phyloP scores from a whole-genome alignment of 2,113 vertebrate genomes.

The Coregonus clupeaformis region DNA sequence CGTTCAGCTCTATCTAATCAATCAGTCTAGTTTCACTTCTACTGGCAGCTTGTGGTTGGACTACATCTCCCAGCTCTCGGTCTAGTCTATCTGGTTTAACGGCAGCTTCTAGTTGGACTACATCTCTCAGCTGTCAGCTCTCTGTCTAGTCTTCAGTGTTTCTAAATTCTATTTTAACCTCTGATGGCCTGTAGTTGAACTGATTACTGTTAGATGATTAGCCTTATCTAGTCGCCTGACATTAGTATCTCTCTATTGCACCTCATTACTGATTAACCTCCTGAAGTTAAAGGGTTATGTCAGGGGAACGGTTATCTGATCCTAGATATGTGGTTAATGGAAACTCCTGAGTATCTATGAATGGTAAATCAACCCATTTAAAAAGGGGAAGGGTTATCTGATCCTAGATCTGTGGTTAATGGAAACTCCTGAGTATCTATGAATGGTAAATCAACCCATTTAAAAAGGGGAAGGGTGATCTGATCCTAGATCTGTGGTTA shows the following conservation, averaged over 20 bases:
- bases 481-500: too few species aligned
- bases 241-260: background rate
- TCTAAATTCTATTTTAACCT: background rate
- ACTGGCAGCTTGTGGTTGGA: too few species aligned
- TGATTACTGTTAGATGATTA: too few species aligned
- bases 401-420: background rate
- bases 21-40: too few species aligned
- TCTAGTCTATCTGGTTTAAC: too few species aligned
- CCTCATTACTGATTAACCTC: background rate
- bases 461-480: too few species aligned
- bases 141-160: too few species aligned
- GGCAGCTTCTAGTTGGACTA: too few species aligned
- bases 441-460: background rate
- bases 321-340: background rate
- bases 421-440: background rate
- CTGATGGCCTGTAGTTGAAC: background rate
- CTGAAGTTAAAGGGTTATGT: background rate
- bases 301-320: background rate
- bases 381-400: too few species aligned
- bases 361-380: background rate
- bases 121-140: too few species aligned
- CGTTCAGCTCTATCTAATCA: too few species aligned
- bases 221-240: background rate
- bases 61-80: too few species aligned
- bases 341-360: background rate